Evolutionary conservation across 2,888 invertebrate species (phyloP).

Genomic region (Rotaria socialis): DNA sequence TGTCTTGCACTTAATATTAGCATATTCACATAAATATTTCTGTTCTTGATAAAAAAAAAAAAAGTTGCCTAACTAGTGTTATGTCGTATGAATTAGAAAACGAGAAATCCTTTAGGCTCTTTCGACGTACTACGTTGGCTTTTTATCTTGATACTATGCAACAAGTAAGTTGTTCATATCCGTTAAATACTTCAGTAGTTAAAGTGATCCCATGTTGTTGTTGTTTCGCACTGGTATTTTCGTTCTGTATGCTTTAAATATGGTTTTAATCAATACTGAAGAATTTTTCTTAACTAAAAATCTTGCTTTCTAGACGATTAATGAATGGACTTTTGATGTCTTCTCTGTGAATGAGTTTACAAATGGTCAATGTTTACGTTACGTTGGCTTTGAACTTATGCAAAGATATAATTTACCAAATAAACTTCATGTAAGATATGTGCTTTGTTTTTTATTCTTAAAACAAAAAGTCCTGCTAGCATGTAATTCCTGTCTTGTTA

Average conservation of each 20-base stretch:
- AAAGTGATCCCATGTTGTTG: neutral
- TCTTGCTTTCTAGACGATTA: slow-evolving; percentile 68
- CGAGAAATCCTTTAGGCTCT: neutral
- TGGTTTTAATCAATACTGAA: neutral
- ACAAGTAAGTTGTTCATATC: neutral
- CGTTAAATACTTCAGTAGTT: neutral
- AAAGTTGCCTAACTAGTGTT: too few relatives aligned
- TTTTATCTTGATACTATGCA: neutral
- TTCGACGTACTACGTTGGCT: neutral
- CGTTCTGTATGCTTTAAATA: neutral
- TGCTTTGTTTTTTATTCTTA: neutral
- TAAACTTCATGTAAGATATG: slow-evolving; percentile 74
- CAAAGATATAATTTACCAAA: slow-evolving; percentile 90
- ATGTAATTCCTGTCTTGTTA: too few relatives aligned
- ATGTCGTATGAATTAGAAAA: neutral
- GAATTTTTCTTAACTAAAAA: slow-evolving; percentile 43
- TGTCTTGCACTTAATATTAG: too few relatives aligned
- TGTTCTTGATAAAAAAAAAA: neutral
- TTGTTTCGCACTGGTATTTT: neutral
- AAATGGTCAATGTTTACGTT: slow-evolving; percentile 80
- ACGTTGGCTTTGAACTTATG: slow-evolving; percentile 84
- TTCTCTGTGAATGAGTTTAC: slow-evolving; percentile 80
- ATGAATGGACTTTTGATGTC: slow-evolving; percentile 91
- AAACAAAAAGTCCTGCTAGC: too few relatives aligned
- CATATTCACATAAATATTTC: neutral